A percentile compares a stretch with the other conserved stretches of the same genome.
Evolutionary conservation across 2,888 invertebrate species (phyloP).

Genomic region (Morpho deidamia): DNA sequence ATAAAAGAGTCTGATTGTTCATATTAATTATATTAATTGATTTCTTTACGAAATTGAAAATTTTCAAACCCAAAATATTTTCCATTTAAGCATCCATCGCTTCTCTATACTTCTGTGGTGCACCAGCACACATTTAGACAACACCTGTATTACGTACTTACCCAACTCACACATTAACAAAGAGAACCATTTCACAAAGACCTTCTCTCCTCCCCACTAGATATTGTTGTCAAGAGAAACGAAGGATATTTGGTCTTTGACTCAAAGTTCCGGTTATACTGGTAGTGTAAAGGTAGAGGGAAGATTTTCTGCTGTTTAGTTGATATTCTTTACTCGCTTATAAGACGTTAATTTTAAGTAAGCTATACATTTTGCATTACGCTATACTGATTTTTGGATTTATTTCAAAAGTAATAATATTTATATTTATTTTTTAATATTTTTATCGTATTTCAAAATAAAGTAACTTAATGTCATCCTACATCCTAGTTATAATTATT

Average conservation of each 20-base stretch:
- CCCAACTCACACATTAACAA: constrained; percentile 40
- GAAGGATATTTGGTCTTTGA: constrained; percentile 26
- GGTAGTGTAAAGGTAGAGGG: constrained; percentile 24
- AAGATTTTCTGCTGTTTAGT: constrained; percentile 39
- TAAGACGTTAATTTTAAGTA: too few relatives aligned
- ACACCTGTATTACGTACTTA: constrained; percentile 41
- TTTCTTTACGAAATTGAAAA: too few relatives aligned
- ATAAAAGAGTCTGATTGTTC: too few relatives aligned
- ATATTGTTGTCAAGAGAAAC: constrained; percentile 23
- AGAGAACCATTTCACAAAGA: constrained; percentile 34
- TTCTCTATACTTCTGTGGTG: constrained; percentile 30
- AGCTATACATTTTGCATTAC: too few relatives aligned
- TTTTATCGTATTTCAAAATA: too few relatives aligned
- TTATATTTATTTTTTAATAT: too few relatives aligned
- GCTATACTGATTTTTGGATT: too few relatives aligned
- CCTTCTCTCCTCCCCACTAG: constrained; percentile 27
- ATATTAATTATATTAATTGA: too few relatives aligned
- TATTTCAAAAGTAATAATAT: too few relatives aligned
- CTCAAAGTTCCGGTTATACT: constrained; percentile 34
- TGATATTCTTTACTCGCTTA: constrained; percentile 33
- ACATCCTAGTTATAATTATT: too few relatives aligned
- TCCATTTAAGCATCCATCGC: constrained; percentile 30
- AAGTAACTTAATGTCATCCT: too few relatives aligned
- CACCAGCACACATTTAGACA: constrained; percentile 39
- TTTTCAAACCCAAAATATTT: constrained; percentile 12